Percentiles rank a stretch among this genome's conserved stretches.
Conservation (phyloP, 2,797 vertebrate genomes). For the Alosa sapidissima region DNA sequence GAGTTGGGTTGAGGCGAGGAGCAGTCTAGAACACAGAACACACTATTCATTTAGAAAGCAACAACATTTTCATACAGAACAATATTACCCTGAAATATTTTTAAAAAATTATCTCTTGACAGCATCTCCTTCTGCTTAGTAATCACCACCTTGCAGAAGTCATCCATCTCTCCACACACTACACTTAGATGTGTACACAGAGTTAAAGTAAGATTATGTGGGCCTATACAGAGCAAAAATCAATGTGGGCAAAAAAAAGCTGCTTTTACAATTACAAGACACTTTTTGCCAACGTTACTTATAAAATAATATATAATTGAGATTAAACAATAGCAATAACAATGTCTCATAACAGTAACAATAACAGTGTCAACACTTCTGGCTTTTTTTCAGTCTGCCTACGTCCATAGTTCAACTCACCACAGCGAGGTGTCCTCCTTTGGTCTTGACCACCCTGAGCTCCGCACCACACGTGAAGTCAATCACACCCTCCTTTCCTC, state of each 20-base stretch:
- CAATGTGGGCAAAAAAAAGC: too few species aligned
- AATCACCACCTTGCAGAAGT: not conserved
- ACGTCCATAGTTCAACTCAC: slow-evolving; percentile 75
- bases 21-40: slow-evolving; percentile 78
- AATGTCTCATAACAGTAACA: too few species aligned
- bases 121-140: not conserved
- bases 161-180: not conserved
- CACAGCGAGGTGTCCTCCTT: slow-evolving; percentile 94
- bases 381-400: too few species aligned
- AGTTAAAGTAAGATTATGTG: too few species aligned
- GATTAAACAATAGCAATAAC: too few species aligned
- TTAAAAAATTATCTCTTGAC: not conserved
- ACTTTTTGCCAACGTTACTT: too few species aligned
- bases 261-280: too few species aligned
- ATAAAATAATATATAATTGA: too few species aligned
- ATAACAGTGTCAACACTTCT: too few species aligned
- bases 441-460: slow-evolving; percentile 90
- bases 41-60: not conserved
- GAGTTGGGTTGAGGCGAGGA: slow-evolving; percentile 79
- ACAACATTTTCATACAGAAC: not conserved
- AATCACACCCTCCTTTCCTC: slow-evolving; percentile 89
- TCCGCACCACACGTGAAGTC: slow-evolving; percentile 91
- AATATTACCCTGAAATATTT: not conserved
- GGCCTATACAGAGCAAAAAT: too few species aligned
- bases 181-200: not conserved